Evolutionary conservation across 2,113 vertebrate genomes (phyloP).

Genomic region (Nansenia antarctica): DNA sequence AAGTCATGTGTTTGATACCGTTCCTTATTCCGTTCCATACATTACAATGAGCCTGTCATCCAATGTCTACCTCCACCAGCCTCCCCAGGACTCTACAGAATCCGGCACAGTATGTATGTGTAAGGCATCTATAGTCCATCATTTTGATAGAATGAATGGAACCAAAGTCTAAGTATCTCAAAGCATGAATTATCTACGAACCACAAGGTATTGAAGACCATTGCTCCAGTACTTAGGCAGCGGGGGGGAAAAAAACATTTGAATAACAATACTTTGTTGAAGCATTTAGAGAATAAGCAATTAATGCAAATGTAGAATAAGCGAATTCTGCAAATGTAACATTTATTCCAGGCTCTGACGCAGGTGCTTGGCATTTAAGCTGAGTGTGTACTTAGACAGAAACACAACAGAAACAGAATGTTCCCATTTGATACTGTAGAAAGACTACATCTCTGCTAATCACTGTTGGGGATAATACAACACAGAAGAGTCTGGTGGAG

Average conservation of each 20-base stretch:
- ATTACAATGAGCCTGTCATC: too few relatives aligned
- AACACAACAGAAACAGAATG: too few relatives aligned
- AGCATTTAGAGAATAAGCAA: conserved; percentile 38
- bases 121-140: not conserved
- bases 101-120: not conserved
- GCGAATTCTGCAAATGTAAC: conserved; percentile 25
- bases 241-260: conserved; percentile 52
- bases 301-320: conserved; percentile 37
- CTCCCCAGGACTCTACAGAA: not conserved
- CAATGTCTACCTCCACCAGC: too few relatives aligned
- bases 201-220: too few relatives aligned
- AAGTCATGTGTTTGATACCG: too few relatives aligned
- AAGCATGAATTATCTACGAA: not conserved
- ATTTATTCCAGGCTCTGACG: too few relatives aligned
- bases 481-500: too few relatives aligned
- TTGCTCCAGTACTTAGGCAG: conserved; percentile 41
- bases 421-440: too few relatives aligned
- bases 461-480: too few relatives aligned
- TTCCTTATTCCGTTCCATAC: too few relatives aligned
- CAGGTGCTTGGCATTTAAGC: conserved; percentile 34
- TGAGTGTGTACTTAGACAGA: too few relatives aligned
- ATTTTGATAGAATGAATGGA: not conserved
- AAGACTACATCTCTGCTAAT: too few relatives aligned
- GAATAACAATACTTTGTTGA: conserved; percentile 37
- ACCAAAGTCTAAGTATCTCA: not conserved